Conservation (phyloP, 35 echinoderm and acorn worm genomes). For the Heliocidaris erythrogramma region DNA sequence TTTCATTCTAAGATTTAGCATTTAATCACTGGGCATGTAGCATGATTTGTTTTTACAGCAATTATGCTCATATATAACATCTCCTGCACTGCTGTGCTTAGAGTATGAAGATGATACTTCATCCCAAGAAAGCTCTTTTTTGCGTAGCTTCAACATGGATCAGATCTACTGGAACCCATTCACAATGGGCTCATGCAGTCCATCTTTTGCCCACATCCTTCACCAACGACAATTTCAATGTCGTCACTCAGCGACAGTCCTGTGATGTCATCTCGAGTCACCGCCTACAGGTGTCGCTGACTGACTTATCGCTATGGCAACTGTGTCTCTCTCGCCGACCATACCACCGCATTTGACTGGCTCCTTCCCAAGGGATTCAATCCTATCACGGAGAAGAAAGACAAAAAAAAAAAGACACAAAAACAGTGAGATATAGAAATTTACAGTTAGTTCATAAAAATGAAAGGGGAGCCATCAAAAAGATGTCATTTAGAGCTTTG, state of each 20-base stretch:
- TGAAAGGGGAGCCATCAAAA: no score
- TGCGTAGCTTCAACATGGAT: background rate
- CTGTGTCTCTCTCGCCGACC: background rate
- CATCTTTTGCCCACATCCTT: background rate
- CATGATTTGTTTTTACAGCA: constrained; percentile 9
- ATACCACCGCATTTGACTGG: background rate
- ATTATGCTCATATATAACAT: background rate
- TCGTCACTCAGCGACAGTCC: background rate
- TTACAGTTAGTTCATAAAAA: background rate
- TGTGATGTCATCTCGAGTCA: constrained; percentile 34
- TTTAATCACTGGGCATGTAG: background rate
- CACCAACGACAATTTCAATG: background rate
- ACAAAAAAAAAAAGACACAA: background rate
- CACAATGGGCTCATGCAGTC: background rate
- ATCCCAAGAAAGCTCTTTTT: background rate
- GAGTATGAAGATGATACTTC: background rate
- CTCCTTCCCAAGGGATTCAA: constrained; percentile 10
- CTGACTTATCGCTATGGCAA: constrained; percentile 23
- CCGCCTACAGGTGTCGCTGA: constrained; percentile 6
- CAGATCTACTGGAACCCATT: background rate
- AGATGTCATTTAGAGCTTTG: no score
- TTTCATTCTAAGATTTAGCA: background rate
- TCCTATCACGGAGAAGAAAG: background rate
- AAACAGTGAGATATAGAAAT: background rate
- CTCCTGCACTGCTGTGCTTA: background rate